Percentiles rank a stretch among this genome's conserved stretches.
These are phyloP conservation scores for Platerodrilus igneus DNA, from an alignment of 2,888 invertebrate genomes.

Conservation along the genomic window DNA sequence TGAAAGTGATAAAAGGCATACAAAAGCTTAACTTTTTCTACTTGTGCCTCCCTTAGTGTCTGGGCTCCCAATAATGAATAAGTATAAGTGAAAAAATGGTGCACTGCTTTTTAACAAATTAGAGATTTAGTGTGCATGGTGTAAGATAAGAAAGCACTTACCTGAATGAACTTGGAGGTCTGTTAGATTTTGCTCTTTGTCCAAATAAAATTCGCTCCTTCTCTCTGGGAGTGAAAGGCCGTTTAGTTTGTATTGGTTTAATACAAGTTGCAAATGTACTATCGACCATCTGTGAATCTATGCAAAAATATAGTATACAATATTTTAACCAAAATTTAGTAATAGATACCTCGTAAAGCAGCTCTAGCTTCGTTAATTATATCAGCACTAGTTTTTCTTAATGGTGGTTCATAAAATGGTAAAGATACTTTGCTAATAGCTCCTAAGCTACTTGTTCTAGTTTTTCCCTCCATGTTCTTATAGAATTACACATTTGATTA, in stretches of 20 bases:
- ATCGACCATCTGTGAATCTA: constrained; percentile 44
- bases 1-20: no score
- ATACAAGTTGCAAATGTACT: constrained; percentile 41
- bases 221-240: constrained; percentile 83
- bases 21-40: no score
- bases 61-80: no score
- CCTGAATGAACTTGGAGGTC: constrained; percentile 77
- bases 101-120: no score
- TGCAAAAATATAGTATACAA: no score
- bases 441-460: constrained; percentile 26
- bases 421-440: constrained; percentile 41
- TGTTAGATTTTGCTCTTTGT: constrained; percentile 50
- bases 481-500: no score
- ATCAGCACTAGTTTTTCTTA: constrained; percentile 71
- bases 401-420: constrained; percentile 59
- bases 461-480: constrained; percentile 30
- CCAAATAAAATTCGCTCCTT: constrained; percentile 75
- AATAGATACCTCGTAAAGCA: constrained; percentile 47
- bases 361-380: constrained; percentile 75
- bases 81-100: no score
- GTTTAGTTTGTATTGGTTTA: constrained; percentile 67
- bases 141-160: constrained; percentile 42
- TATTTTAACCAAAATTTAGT: no score
- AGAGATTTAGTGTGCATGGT: no score
- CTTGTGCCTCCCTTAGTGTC: no score